Percentiles rank a stretch among this genome's conserved stretches.
Evolutionary conservation across 2,797 vertebrate genomes (phyloP).

Genomic region (Cyclura pinguis): DNA sequence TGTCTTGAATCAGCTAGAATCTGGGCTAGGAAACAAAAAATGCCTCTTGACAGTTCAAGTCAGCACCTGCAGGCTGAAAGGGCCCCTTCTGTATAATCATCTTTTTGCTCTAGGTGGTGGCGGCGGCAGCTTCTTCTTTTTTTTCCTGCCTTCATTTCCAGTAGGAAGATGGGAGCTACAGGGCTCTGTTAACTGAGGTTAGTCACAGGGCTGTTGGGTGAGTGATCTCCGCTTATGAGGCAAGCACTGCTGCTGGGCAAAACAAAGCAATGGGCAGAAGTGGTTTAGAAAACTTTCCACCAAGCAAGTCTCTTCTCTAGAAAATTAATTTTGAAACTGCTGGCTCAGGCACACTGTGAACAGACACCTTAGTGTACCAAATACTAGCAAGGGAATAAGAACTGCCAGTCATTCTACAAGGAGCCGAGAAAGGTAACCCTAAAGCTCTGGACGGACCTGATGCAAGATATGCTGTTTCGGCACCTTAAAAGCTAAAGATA

Average conservation of each 20-base stretch:
- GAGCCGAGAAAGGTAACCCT: neutral
- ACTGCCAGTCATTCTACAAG: conserved; percentile 21
- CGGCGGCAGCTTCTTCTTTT: neutral
- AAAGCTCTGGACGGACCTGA: neutral
- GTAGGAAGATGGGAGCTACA: neutral
- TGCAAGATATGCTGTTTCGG: neutral
- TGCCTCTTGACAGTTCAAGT: neutral
- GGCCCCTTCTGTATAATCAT: neutral
- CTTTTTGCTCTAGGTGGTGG: neutral
- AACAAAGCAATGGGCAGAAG: neutral
- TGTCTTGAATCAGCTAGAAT: neutral
- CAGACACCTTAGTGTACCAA: conserved; percentile 1
- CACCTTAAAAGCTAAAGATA: neutral
- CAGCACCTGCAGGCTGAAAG: conserved; percentile 12
- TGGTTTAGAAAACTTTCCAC: conserved; percentile 22
- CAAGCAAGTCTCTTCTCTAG: conserved; percentile 14
- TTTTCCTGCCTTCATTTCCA: neutral
- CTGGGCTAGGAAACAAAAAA: neutral
- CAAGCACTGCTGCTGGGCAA: neutral
- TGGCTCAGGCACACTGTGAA: conserved; percentile 22
- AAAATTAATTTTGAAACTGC: conserved; percentile 24
- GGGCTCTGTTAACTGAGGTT: neutral
- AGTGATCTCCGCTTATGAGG: neutral
- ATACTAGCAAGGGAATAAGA: conserved; percentile 20
- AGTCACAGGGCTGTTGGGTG: conserved; percentile 9